Evolutionary conservation across 2,797 vertebrate genomes (phyloP).

Genomic region (Oceanodroma leucorhoa): DNA sequence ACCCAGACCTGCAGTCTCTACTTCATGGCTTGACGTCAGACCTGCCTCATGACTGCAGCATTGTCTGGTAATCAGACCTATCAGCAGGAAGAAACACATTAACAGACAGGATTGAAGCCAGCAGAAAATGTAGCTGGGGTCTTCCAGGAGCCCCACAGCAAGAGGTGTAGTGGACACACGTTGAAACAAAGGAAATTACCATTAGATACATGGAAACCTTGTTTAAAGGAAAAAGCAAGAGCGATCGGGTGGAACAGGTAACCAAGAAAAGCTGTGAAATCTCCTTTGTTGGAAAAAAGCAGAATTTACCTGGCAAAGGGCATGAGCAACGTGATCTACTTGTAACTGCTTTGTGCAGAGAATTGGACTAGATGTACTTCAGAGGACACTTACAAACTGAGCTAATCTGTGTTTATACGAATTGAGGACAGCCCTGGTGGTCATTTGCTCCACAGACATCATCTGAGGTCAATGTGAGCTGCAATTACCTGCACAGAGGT

Average conservation of each 20-base stretch:
- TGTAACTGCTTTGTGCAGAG: not conserved
- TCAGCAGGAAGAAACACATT: not conserved
- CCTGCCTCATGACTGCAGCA: not conserved
- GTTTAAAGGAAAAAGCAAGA: not conserved
- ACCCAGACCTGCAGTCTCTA: fast-evolving
- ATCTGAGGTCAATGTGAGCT: not conserved
- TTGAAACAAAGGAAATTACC: not conserved
- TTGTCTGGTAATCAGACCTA: not conserved
- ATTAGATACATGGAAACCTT: not conserved
- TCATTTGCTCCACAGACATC: not conserved
- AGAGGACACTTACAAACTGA: not conserved
- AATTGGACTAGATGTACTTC: not conserved
- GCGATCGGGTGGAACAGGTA: not conserved
- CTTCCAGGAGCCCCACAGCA: not conserved
- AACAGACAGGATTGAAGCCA: not conserved
- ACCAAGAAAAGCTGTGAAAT: not conserved
- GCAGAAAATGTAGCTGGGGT: not conserved
- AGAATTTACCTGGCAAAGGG: not conserved
- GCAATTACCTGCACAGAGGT: not conserved
- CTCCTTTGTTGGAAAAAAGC: not conserved
- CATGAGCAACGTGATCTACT: not conserved
- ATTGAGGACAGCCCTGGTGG: not conserved
- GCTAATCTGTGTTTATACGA: not conserved
- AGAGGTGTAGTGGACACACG: not conserved
- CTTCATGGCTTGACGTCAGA: not conserved